Evolutionary conservation across 2,888 invertebrate genomes (phyloP).

Genomic region (Macrosiphum euphorbiae): DNA sequence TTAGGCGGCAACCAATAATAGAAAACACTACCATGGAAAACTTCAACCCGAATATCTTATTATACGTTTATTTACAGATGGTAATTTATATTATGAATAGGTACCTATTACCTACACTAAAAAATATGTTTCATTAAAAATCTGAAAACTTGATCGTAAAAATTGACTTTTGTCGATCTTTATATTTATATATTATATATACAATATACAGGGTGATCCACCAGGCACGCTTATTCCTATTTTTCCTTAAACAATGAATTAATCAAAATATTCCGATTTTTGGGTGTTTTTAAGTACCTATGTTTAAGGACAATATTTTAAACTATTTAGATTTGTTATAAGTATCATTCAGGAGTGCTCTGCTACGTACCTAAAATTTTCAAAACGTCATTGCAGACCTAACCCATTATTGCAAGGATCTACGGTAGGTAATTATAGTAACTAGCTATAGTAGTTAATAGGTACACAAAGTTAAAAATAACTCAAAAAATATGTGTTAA

Average conservation of each 20-base stretch:
- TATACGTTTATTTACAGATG: background rate
- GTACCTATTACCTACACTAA: background rate
- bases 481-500: background rate
- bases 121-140: constrained; percentile 29
- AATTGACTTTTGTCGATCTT: constrained; percentile 49
- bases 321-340: background rate
- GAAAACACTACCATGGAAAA: constrained; percentile 15
- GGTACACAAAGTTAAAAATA: background rate
- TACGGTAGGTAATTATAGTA: background rate
- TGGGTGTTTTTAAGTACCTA: background rate
- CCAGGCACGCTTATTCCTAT: background rate
- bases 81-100: background rate
- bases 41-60: constrained; percentile 11
- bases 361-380: no score
- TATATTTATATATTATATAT: constrained; percentile 14
- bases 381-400: background rate
- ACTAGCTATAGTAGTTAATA: no score
- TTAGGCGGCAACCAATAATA: constrained; percentile 8
- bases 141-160: constrained; percentile 37
- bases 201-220: background rate
- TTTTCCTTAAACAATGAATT: background rate
- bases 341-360: background rate
- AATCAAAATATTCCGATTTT: background rate
- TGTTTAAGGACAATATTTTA: background rate
- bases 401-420: background rate